These are phyloP conservation scores for Tetraneura akinire DNA, from an alignment of 1,140 invertebrate species.

Conservation along the genomic window DNA sequence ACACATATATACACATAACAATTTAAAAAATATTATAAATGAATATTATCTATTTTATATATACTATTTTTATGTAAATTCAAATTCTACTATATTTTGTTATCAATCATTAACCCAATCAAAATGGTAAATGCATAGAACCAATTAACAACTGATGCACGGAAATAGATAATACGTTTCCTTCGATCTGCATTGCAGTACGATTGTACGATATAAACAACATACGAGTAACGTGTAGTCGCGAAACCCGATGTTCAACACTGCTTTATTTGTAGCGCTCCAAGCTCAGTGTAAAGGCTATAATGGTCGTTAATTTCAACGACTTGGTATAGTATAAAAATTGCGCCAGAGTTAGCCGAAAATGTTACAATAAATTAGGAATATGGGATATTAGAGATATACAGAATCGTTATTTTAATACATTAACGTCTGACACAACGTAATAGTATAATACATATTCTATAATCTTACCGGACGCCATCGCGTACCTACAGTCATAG, in stretches of 20 bases:
- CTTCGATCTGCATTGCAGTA: no score
- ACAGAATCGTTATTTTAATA: background rate
- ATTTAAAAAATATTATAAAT: no score
- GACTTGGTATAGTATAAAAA: background rate
- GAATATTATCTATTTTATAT: no score
- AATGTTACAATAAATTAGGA: background rate
- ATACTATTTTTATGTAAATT: no score
- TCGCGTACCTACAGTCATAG: background rate
- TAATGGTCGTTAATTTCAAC: conserved; percentile 13
- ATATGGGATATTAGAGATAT: background rate
- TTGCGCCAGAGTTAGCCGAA: background rate
- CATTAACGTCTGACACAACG: background rate
- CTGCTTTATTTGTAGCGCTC: background rate
- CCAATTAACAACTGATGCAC: background rate
- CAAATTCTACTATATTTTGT: no score
- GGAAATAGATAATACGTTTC: background rate
- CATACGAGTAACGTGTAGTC: background rate
- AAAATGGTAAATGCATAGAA: background rate
- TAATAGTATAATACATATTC: background rate
- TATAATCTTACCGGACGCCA: background rate
- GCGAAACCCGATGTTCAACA: background rate
- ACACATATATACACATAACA: no score
- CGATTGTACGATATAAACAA: background rate
- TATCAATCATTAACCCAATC: background rate
- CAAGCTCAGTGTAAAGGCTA: no score